Evolutionary conservation across 2,797 vertebrate genomes (phyloP).

Genomic region (Vultur gryphus): DNA sequence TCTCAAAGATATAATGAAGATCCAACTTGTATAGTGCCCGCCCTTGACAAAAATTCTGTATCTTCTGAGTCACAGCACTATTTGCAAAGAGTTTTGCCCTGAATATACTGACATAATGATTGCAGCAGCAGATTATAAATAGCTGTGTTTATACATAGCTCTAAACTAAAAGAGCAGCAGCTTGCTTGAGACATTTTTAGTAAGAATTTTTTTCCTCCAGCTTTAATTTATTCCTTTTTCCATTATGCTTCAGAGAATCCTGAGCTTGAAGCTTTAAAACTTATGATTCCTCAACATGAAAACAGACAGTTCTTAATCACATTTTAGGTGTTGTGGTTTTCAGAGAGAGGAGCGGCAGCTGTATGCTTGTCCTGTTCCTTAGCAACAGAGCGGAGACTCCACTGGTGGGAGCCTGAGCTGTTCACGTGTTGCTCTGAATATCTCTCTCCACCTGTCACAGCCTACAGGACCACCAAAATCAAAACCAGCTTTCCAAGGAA

Average conservation of each 20-base stretch:
- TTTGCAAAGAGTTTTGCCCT: conserved; percentile 20
- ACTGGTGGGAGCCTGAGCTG: background rate
- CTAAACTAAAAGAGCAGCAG: conserved; percentile 47
- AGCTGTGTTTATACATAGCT: conserved; percentile 35
- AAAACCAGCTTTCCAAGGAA: background rate
- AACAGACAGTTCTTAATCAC: conserved; percentile 68
- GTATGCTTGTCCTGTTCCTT: conserved; percentile 69
- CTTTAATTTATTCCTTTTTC: conserved; percentile 63
- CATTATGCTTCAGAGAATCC: conserved; percentile 60
- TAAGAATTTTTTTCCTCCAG: background rate
- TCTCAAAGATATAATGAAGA: background rate
- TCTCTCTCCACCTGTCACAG: conserved; percentile 13
- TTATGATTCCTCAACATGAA: conserved; percentile 59
- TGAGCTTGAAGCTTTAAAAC: conserved; percentile 59
- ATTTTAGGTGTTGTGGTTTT: conserved; percentile 63
- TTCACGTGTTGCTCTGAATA: background rate
- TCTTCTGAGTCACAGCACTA: conserved; percentile 35
- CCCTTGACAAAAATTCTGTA: conserved; percentile 5
- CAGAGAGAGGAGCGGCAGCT: conserved; percentile 46
- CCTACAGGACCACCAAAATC: background rate
- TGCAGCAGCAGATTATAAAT: conserved; percentile 54
- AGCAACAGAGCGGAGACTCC: conserved; percentile 66
- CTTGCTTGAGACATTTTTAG: conserved; percentile 48
- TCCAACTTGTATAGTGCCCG: background rate
- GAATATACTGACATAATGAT: conserved; percentile 39